phyloP scores from a whole-genome alignment of 2,797 vertebrate species.

The Myotis daubentonii region DNA sequence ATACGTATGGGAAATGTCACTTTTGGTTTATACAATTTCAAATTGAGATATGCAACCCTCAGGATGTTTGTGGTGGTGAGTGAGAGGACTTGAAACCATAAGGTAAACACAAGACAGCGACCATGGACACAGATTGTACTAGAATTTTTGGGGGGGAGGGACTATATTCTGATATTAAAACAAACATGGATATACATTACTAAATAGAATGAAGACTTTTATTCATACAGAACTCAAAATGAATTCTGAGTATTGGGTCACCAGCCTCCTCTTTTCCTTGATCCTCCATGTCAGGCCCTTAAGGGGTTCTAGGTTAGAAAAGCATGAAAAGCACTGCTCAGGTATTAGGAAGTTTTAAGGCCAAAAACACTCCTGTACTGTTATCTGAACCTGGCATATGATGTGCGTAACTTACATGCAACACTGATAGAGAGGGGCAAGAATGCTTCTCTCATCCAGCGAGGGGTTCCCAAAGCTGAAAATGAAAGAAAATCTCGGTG shows the following conservation, averaged over 20 bases:
- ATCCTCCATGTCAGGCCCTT: background rate
- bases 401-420: slow-evolving; percentile 94
- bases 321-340: background rate
- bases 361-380: background rate
- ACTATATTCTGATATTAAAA: background rate
- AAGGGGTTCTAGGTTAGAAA: background rate
- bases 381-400: background rate
- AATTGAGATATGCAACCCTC: background rate
- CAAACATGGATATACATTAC: background rate
- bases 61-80: background rate
- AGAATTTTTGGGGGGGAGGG: background rate
- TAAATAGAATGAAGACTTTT: background rate
- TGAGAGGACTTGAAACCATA: background rate
- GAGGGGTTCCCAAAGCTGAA: slow-evolving; percentile 97
- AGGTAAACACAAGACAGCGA: background rate
- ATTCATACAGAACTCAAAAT: background rate
- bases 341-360: background rate
- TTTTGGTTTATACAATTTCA: slow-evolving; percentile 46
- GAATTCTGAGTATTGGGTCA: background rate
- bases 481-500: slow-evolving; percentile 74
- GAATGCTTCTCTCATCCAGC: slow-evolving; percentile 97
- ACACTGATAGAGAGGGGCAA: slow-evolving; percentile 98
- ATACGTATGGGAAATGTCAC: background rate
- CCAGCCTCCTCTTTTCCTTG: background rate
- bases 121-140: background rate